phyloP scores from a whole-genome alignment of 2,797 vertebrate genomes.

The Pipistrellus pipistrellus region DNA sequence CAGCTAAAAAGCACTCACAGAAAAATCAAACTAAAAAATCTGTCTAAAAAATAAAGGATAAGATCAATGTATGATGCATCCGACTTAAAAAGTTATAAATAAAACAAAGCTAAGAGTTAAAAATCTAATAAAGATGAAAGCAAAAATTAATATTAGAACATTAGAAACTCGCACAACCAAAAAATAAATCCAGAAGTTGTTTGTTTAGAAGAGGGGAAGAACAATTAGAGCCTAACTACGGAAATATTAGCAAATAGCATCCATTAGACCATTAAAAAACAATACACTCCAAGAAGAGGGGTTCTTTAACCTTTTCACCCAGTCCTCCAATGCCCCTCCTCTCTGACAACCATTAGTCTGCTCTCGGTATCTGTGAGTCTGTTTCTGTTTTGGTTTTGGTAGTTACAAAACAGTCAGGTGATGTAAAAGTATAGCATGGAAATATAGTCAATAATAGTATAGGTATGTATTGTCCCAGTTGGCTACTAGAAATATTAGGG shows the following conservation, averaged over 20 bases:
- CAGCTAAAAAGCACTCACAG: background rate
- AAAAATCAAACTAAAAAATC: background rate
- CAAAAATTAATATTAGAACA: background rate
- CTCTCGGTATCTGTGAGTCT: background rate
- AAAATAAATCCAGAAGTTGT: background rate
- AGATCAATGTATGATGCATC: background rate
- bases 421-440: background rate
- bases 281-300: background rate
- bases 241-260: background rate
- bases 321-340: background rate
- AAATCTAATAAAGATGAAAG: background rate
- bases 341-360: background rate
- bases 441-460: background rate
- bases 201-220: background rate
- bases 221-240: background rate
- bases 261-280: constrained; percentile 2
- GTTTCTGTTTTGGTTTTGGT: background rate
- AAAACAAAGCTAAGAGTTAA: background rate
- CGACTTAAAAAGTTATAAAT: background rate
- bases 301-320: background rate
- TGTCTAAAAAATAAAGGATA: background rate
- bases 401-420: background rate
- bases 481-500: background rate
- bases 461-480: background rate
- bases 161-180: background rate